Evolutionary conservation across 2,797 vertebrate genomes (phyloP).

Genomic region (Morus bassanus): DNA sequence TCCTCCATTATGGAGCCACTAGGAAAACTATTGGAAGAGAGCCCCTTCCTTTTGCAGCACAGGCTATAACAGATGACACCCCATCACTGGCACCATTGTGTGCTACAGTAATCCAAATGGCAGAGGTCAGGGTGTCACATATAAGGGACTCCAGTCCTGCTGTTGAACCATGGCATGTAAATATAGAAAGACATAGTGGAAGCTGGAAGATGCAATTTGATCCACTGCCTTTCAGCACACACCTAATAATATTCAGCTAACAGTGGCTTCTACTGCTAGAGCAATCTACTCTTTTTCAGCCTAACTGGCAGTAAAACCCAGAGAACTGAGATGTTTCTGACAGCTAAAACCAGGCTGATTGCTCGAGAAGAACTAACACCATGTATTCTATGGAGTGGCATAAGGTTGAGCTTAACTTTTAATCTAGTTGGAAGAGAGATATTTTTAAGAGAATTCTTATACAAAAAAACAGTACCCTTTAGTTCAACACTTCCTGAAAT

Average conservation of each 20-base stretch:
- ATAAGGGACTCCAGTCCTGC: background rate
- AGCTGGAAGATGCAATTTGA: background rate
- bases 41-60: background rate
- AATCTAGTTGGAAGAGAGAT: background rate
- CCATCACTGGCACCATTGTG: background rate
- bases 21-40: background rate
- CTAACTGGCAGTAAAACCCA: background rate
- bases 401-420: background rate
- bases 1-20: background rate
- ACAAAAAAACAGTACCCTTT: background rate
- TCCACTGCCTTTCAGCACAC: background rate
- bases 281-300: background rate
- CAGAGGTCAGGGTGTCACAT: background rate
- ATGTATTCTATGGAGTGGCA: background rate
- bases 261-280: background rate
- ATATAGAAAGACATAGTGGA: background rate
- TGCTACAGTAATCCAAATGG: background rate
- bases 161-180: background rate
- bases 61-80: background rate
- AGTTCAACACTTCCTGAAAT: background rate
- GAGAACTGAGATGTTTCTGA: background rate
- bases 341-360: background rate
- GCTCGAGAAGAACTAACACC: background rate
- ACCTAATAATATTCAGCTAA: background rate
- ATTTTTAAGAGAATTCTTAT: background rate